phyloP scores from a whole-genome alignment of 1,140 invertebrate genomes.

The Platyscapa corneri region DNA sequence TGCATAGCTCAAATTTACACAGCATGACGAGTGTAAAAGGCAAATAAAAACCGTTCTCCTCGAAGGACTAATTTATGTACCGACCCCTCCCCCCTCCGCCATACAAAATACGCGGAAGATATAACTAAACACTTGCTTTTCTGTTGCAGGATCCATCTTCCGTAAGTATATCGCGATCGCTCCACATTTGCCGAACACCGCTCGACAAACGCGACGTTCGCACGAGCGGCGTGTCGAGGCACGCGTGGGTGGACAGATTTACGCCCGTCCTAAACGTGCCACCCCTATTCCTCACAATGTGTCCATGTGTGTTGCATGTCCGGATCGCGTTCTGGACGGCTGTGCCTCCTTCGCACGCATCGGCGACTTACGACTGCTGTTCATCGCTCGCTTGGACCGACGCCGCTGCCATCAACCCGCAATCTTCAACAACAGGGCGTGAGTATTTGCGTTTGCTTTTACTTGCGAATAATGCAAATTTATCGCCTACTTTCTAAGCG shows the following conservation, averaged over 20 bases:
- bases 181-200: background rate
- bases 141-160: slow-evolving; percentile 75
- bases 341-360: background rate
- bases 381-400: background rate
- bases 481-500: background rate
- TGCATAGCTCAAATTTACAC: too few species aligned
- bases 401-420: slow-evolving; percentile 21
- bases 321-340: background rate
- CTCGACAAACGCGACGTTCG: slow-evolving; percentile 53
- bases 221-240: slow-evolving; percentile 37
- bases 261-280: slow-evolving; percentile 57
- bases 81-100: too few species aligned
- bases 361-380: slow-evolving; percentile 26
- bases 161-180: slow-evolving; percentile 66
- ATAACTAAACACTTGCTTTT: slow-evolving; percentile 51
- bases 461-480: background rate
- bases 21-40: too few species aligned
- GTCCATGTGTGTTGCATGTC: slow-evolving; percentile 42
- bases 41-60: too few species aligned
- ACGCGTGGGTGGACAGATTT: slow-evolving; percentile 58
- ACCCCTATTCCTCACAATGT: slow-evolving; percentile 7
- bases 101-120: background rate
- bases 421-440: slow-evolving; percentile 57
- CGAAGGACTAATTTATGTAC: too few species aligned
- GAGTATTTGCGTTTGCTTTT: slow-evolving; percentile 55